These are phyloP conservation scores for Parnassius smintheus DNA, from an alignment of 2,888 invertebrate genomes.

Conservation along the genomic window DNA sequence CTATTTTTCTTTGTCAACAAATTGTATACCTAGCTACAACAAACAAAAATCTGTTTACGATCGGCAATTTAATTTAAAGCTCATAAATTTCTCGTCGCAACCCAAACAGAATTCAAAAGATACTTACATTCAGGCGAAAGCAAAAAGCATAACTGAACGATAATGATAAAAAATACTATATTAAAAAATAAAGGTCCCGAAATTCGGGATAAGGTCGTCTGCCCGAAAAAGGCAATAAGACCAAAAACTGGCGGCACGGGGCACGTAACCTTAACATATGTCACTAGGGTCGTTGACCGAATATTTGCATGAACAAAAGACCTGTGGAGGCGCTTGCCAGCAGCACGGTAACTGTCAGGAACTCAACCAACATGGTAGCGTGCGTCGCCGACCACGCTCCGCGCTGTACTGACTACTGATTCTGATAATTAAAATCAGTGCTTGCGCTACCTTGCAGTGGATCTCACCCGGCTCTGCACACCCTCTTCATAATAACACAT, in stretches of 20 bases:
- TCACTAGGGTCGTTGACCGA: constrained; percentile 70
- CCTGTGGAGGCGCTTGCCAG: constrained; percentile 43
- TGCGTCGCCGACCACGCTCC: constrained; percentile 31
- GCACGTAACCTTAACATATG: constrained; percentile 54
- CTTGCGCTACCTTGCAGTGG: constrained; percentile 22
- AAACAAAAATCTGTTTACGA: too few relatives aligned
- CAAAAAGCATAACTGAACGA: neutral
- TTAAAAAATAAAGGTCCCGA: neutral
- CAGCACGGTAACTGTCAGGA: constrained; percentile 41
- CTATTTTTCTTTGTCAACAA: too few relatives aligned
- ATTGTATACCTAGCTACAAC: too few relatives aligned
- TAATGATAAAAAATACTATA: neutral
- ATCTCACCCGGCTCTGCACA: constrained; percentile 32
- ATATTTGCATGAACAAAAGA: constrained; percentile 51
- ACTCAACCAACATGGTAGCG: constrained; percentile 31
- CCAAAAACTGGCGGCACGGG: constrained; percentile 35
- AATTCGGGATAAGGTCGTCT: constrained; percentile 10
- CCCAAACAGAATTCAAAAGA: neutral
- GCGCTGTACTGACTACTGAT: constrained; percentile 27
- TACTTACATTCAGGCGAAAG: constrained; percentile 14
- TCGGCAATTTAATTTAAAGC: neutral
- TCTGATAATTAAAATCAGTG: constrained; percentile 27
- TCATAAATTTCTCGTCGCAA: neutral
- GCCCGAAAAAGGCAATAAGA: constrained; percentile 33
- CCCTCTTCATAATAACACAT: constrained; percentile 12